These are phyloP conservation scores for Chaetops frenatus DNA, from an alignment of 2,113 vertebrate genomes.

Conservation along the genomic window DNA sequence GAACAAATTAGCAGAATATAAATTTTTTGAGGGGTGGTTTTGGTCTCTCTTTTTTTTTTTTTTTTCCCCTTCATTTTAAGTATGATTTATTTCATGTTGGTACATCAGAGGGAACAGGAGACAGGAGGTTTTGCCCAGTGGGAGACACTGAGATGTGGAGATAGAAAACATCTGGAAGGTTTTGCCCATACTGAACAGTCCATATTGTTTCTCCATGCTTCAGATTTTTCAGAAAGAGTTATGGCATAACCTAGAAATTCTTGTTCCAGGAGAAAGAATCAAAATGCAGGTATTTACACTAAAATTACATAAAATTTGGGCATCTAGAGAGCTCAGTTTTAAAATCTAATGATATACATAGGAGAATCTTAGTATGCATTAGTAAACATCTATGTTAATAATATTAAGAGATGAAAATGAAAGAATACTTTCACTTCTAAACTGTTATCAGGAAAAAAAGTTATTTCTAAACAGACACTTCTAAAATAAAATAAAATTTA, in stretches of 20 bases:
- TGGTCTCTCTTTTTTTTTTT: accelerated
- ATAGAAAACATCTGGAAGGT: neutral
- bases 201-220: neutral
- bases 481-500: neutral
- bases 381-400: neutral
- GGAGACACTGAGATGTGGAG: neutral
- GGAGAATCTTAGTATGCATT: neutral
- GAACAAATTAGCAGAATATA: neutral
- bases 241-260: neutral
- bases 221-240: neutral
- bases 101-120: neutral
- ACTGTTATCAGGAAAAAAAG: neutral
- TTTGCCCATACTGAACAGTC: neutral
- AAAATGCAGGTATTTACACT: neutral
- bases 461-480: neutral
- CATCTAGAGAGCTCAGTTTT: neutral
- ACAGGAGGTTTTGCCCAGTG: neutral
- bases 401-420: neutral
- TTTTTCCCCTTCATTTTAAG: neutral
- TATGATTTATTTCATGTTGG: neutral
- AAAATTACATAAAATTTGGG: neutral
- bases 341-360: neutral
- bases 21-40: neutral
- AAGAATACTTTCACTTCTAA: neutral
- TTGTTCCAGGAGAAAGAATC: neutral